These are phyloP conservation scores for Spheniscus humboldti DNA, from an alignment of 2,797 vertebrate species.

Conservation along the genomic window DNA sequence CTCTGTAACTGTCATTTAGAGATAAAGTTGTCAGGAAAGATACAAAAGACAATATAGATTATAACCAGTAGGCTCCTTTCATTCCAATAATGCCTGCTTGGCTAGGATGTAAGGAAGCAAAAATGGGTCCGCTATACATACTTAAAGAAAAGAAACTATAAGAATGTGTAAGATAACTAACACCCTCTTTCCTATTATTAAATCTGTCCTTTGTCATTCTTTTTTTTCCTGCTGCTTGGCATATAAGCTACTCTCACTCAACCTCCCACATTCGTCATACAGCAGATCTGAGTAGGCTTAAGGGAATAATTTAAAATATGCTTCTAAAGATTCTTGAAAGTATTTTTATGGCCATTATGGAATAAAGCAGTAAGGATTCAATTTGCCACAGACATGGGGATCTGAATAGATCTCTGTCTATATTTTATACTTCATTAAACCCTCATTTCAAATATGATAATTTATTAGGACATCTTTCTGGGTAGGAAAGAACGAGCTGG, in stretches of 20 bases:
- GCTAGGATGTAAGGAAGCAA: background rate
- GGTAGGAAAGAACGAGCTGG: background rate
- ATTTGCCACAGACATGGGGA: background rate
- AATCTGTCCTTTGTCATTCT: background rate
- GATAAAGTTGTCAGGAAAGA: background rate
- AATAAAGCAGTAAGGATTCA: background rate
- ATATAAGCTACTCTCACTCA: slow-evolving; percentile 37
- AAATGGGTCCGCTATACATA: background rate
- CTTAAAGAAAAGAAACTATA: background rate
- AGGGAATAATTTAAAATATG: slow-evolving; percentile 29
- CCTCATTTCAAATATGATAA: background rate
- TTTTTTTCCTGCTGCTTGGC: background rate
- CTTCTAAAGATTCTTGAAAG: background rate
- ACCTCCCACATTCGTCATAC: slow-evolving; percentile 32
- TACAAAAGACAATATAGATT: background rate
- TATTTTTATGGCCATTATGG: background rate
- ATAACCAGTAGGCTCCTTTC: background rate
- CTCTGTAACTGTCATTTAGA: background rate
- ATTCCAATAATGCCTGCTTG: background rate
- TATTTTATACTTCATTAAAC: background rate
- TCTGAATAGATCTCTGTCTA: background rate
- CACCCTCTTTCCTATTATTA: background rate
- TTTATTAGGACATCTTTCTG: background rate
- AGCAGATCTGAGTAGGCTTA: slow-evolving; percentile 16
- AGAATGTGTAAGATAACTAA: background rate